phyloP scores from a whole-genome alignment of 2,888 invertebrate genomes.

The Tethea ocularis region DNA sequence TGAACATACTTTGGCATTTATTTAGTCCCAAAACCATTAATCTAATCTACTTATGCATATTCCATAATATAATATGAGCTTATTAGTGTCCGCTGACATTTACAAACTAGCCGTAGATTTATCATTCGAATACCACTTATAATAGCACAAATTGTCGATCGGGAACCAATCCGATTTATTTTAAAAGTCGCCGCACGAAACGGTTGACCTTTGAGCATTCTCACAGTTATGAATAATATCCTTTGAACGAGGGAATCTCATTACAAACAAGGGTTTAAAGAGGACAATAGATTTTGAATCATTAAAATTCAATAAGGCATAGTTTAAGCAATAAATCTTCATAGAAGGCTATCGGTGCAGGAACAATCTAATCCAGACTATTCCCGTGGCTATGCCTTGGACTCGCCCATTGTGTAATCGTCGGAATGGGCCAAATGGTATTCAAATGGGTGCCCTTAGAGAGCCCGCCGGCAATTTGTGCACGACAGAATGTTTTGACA shows the following conservation, averaged over 20 bases:
- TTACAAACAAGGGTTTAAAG: slow-evolving; percentile 33
- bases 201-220: slow-evolving; percentile 47
- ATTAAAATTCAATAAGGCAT: slow-evolving; percentile 78
- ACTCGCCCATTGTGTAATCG: slow-evolving; percentile 53
- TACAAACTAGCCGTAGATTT: slow-evolving; percentile 39
- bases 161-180: slow-evolving; percentile 47
- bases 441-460: slow-evolving; percentile 77
- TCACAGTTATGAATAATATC: slow-evolving; percentile 47
- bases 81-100: slow-evolving; percentile 42
- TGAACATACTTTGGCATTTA: background rate
- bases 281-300: slow-evolving; percentile 63
- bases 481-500: slow-evolving; percentile 73
- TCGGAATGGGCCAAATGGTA: slow-evolving; percentile 55
- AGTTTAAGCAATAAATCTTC: slow-evolving; percentile 75
- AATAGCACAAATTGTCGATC: slow-evolving; percentile 54
- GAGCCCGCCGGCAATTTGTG: slow-evolving; percentile 72
- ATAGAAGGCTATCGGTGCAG: slow-evolving; percentile 78
- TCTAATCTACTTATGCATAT: slow-evolving; percentile 17
- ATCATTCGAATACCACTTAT: slow-evolving; percentile 25
- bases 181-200: slow-evolving; percentile 51
- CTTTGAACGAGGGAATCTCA: slow-evolving; percentile 30
- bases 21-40: slow-evolving; percentile 20
- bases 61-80: slow-evolving; percentile 18
- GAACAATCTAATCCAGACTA: slow-evolving; percentile 75
- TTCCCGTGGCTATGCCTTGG: slow-evolving; percentile 44